Conservation (phyloP, 2,113 vertebrate genomes). For the Poecilia latipinna region DNA sequence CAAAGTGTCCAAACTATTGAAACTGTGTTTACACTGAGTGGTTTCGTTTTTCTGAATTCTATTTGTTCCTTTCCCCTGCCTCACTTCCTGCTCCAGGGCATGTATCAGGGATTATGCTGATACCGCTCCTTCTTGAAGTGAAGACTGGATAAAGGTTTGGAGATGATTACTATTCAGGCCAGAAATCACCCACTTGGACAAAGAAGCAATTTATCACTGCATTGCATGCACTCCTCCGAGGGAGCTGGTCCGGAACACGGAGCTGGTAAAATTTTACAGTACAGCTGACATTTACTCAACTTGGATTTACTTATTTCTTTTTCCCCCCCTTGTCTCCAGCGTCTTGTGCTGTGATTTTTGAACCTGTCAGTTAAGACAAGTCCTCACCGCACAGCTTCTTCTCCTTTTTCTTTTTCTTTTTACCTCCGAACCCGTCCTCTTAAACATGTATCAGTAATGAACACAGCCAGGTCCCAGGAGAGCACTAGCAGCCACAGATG, state of each 20-base stretch:
- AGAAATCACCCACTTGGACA: constrained; percentile 32
- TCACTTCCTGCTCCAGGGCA: background rate
- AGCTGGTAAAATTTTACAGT: background rate
- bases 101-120: constrained; percentile 32
- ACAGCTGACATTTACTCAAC: background rate
- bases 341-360: background rate
- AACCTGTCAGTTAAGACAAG: constrained; percentile 11
- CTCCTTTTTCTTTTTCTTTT: background rate
- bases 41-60: background rate
- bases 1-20: background rate
- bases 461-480: constrained; percentile 43
- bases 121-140: constrained; percentile 15
- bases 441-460: constrained; percentile 37
- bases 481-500: constrained; percentile 33
- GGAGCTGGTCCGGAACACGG: constrained; percentile 16
- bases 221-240: constrained; percentile 30
- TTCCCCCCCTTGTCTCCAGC: background rate
- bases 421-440: constrained; percentile 9
- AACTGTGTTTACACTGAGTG: background rate
- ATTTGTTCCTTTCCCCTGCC: background rate
- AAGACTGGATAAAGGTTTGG: constrained; percentile 18
- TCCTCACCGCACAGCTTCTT: background rate
- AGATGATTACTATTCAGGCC: constrained; percentile 13
- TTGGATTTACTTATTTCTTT: background rate
- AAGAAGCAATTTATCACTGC: constrained; percentile 51